phyloP scores from a whole-genome alignment of 2,888 invertebrate species.

The Tipula confusa region DNA sequence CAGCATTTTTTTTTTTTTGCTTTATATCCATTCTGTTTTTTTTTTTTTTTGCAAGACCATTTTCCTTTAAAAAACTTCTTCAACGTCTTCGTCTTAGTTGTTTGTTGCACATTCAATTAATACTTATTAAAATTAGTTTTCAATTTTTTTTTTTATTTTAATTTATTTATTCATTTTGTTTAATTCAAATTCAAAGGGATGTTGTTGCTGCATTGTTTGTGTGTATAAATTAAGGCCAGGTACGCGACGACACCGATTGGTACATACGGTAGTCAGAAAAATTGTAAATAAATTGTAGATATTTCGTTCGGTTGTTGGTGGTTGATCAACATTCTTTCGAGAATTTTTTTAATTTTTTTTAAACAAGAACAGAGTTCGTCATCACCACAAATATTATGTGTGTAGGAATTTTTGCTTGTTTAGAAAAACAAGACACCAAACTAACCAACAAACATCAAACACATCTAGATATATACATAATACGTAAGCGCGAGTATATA shows the following conservation, averaged over 20 bases:
- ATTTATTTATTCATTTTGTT: conserved; percentile 5
- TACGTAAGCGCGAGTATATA: too few species aligned
- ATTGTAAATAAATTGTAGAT: neutral
- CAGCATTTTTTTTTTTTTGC: neutral
- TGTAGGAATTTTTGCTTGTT: conserved; percentile 7
- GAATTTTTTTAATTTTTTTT: neutral
- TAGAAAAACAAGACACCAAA: neutral
- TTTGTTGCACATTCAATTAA: conserved; percentile 21
- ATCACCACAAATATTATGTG: neutral
- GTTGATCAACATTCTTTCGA: conserved; percentile 3
- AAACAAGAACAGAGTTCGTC: neutral
- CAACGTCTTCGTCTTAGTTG: neutral
- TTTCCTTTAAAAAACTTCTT: neutral
- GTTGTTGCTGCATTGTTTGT: neutral
- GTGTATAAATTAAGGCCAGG: neutral
- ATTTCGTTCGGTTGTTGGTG: neutral
- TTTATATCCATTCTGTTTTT: neutral
- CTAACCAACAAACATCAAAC: neutral
- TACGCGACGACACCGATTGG: neutral
- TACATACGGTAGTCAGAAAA: neutral
- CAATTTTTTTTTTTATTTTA: neutral
- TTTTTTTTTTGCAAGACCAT: conserved; percentile 1
- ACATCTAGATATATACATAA: too few species aligned
- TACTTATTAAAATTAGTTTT: conserved; percentile 20
- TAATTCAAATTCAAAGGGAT: conserved; percentile 25